These are phyloP conservation scores for Dipus sagitta DNA, from an alignment of 2,797 vertebrate genomes.

Conservation along the genomic window DNA sequence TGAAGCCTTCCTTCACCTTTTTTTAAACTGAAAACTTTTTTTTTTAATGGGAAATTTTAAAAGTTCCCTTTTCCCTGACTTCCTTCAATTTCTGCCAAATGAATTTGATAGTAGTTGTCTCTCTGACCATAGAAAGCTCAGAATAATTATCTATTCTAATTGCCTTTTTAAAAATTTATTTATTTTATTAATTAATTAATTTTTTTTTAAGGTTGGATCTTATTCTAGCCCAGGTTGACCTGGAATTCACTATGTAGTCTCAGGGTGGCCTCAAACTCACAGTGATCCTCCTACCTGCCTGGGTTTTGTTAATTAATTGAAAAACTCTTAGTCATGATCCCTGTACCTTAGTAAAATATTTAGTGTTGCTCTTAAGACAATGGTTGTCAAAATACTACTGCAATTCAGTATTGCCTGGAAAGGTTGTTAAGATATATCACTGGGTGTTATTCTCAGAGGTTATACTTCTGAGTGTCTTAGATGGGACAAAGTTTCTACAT, in stretches of 20 bases:
- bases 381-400: constrained; percentile 15
- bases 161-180: neutral
- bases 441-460: neutral
- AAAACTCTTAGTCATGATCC: neutral
- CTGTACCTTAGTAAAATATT: neutral
- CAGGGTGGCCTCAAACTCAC: no score
- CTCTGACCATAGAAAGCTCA: neutral
- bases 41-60: neutral
- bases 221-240: no score
- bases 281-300: no score
- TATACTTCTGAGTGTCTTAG: neutral
- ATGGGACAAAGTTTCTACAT: neutral
- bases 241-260: no score
- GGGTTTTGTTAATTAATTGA: constrained; percentile 3
- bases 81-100: neutral
- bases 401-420: constrained; percentile 17
- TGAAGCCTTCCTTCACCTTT: neutral
- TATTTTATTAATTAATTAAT: no score
- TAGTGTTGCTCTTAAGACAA: constrained; percentile 5
- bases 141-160: neutral
- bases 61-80: no score
- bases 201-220: no score
- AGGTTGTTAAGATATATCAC: neutral
- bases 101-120: neutral
- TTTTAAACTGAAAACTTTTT: neutral